Conservation (phyloP, 2,797 vertebrate genomes). For the Diceros bicornis region DNA sequence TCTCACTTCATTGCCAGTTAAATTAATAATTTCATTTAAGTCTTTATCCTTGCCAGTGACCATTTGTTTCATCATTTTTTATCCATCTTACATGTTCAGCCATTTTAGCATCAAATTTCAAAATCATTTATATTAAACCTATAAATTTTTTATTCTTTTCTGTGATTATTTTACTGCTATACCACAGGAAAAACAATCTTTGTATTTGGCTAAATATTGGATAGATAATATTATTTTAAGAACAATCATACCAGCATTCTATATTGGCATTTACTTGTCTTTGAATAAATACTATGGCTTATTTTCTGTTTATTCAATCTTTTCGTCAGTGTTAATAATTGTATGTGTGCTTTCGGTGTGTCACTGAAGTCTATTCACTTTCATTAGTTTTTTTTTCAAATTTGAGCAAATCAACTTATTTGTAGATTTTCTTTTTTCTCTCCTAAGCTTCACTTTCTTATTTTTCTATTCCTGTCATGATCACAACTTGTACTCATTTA, state of each 20-base stretch:
- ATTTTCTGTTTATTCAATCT: not conserved
- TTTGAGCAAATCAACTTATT: not conserved
- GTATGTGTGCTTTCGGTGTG: not conserved
- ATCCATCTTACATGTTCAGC: not conserved
- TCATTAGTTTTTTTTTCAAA: not conserved
- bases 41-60: not conserved
- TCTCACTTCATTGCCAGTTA: not conserved
- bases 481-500: not conserved
- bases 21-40: not conserved
- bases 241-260: not conserved
- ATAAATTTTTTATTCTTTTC: not conserved
- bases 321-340: not conserved
- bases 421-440: slow-evolving; percentile 28
- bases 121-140: not conserved
- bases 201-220: not conserved
- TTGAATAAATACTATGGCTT: not conserved
- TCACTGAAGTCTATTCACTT: not conserved
- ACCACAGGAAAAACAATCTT: not conserved
- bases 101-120: not conserved
- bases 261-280: not conserved
- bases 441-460: not conserved
- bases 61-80: not conserved
- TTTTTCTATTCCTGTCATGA: not conserved
- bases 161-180: slow-evolving; percentile 20
- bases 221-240: not conserved